A percentile compares a stretch with the other conserved stretches of the same genome.
phyloP scores from a whole-genome alignment of 2,888 invertebrate species.

The Eupithecia abbreviata region DNA sequence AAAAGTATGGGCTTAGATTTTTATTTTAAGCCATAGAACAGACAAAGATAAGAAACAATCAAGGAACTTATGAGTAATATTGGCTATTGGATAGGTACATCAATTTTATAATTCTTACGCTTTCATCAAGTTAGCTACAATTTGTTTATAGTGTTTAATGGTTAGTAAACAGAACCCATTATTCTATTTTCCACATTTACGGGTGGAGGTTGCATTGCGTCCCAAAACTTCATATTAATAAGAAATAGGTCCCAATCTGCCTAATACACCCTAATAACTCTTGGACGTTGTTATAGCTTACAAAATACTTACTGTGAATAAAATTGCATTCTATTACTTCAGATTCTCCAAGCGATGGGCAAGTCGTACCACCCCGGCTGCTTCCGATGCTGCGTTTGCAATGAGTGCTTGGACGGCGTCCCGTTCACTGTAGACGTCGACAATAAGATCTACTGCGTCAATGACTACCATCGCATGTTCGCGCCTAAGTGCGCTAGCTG shows the following conservation, averaged over 20 bases:
- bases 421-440: slow-evolving; percentile 99
- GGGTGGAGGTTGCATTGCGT: neutral
- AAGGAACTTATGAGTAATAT: too few relatives aligned
- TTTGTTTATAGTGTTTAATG: neutral
- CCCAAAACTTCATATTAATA: neutral
- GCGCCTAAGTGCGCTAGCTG: slow-evolving; percentile 99
- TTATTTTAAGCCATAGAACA: too few relatives aligned
- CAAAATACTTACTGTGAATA: neutral
- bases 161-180: neutral
- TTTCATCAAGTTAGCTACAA: neutral
- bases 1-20: too few relatives aligned
- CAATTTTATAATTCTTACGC: neutral
- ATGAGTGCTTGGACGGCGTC: slow-evolving; percentile 98
- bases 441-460: slow-evolving; percentile 99
- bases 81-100: neutral
- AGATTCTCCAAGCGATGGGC: slow-evolving; percentile 99
- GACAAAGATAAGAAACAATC: too few relatives aligned
- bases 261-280: neutral
- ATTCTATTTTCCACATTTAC: neutral
- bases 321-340: slow-evolving; percentile 39
- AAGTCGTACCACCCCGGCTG: slow-evolving; percentile 99
- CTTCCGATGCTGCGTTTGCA: slow-evolving; percentile 98
- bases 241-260: neutral
- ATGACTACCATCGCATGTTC: slow-evolving; percentile 99
- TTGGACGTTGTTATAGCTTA: neutral